Evolutionary conservation across 2,113 vertebrate genomes (phyloP).

Genomic region (Lipophrys pholis): DNA sequence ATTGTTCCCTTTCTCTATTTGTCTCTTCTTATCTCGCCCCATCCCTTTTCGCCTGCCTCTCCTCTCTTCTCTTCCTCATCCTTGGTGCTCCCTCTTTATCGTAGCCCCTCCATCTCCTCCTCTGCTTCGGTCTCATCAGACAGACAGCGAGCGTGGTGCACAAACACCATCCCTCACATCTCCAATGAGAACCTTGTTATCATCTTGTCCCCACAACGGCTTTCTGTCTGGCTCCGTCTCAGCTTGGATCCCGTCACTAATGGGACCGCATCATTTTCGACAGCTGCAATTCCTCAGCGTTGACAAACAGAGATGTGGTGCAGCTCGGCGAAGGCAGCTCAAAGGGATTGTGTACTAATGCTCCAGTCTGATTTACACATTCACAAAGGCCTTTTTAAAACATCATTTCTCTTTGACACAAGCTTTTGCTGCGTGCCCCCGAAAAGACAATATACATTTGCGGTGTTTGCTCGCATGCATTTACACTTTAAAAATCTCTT

Average conservation of each 20-base stretch:
- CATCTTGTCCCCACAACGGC: conserved; percentile 71
- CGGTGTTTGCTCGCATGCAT: background rate
- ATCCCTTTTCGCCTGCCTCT: conserved; percentile 35
- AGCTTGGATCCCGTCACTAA: conserved; percentile 75
- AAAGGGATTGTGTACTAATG: conserved; percentile 65
- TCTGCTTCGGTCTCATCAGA: conserved; percentile 52
- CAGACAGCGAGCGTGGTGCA: conserved; percentile 57
- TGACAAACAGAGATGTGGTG: conserved; percentile 67
- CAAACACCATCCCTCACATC: conserved; percentile 74
- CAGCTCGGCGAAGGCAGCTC: conserved; percentile 53
- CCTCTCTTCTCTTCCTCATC: conserved; percentile 36
- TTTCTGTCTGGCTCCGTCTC: conserved; percentile 64
- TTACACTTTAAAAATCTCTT: background rate
- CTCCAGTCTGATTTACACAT: conserved; percentile 69
- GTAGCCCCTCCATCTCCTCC: conserved; percentile 58
- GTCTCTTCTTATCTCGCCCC: conserved; percentile 59
- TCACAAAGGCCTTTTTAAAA: conserved; percentile 55
- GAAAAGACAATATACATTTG: conserved; percentile 22
- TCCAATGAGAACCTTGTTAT: conserved; percentile 81
- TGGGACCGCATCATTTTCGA: conserved; percentile 70
- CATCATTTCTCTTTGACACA: conserved; percentile 37
- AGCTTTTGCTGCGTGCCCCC: conserved; percentile 6
- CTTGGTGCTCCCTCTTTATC: conserved; percentile 44
- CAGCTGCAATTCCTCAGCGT: conserved; percentile 73
- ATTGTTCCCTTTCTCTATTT: conserved; percentile 59